Conservation (phyloP, 1,140 invertebrate species). For the Hyles euphorbiae region DNA sequence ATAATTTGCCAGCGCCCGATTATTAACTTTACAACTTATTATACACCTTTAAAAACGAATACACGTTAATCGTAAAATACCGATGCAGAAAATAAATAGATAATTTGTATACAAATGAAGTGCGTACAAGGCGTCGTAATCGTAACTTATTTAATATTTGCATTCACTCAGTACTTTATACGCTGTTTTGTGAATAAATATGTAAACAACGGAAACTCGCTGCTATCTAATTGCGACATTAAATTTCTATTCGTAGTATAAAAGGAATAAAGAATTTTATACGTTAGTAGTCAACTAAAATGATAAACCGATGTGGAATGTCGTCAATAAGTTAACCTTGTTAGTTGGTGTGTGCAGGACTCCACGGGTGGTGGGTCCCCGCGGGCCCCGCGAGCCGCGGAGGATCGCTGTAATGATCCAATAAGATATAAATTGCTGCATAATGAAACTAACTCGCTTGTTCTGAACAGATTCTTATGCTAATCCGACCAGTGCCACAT, state of each 20-base stretch:
- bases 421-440: constrained; percentile 16
- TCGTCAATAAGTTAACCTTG: constrained; percentile 47
- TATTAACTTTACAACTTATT: too few species aligned
- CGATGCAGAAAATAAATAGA: too few species aligned
- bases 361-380: constrained; percentile 24
- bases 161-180: too few species aligned
- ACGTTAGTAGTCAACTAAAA: constrained; percentile 25
- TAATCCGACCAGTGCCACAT: constrained; percentile 9
- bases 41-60: too few species aligned
- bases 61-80: too few species aligned
- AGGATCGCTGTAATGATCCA: constrained; percentile 12
- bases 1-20: too few species aligned
- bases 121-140: too few species aligned
- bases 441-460: constrained; percentile 18
- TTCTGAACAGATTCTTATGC: constrained; percentile 22
- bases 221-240: not conserved
- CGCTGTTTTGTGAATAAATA: not conserved
- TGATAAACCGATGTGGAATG: constrained; percentile 36
- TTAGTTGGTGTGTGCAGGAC: constrained; percentile 29
- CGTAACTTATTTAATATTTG: too few species aligned
- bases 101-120: too few species aligned
- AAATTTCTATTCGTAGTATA: constrained; percentile 2
- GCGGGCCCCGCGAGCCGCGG: constrained; percentile 15
- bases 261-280: constrained; percentile 14
- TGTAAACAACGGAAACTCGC: not conserved